Percentiles rank a stretch among this genome's conserved stretches.
Evolutionary conservation across 2,113 vertebrate genomes (phyloP).

Genomic region (Burhinus bistriatus): DNA sequence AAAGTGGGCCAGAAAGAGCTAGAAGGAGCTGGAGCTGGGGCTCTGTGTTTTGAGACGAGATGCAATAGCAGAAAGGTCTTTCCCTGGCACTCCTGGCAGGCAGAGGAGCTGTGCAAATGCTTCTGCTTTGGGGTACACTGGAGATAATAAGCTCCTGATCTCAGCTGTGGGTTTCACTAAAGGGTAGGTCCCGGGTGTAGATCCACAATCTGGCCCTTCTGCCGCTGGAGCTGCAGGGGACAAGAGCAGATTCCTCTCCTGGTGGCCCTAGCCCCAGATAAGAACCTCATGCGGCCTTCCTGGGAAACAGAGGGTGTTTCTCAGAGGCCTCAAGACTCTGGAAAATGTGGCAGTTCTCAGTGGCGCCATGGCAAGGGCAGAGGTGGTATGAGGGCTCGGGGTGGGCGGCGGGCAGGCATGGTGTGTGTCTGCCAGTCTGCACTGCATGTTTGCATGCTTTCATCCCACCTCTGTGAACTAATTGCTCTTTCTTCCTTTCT

Average conservation of each 20-base stretch:
- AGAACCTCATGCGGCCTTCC: not conserved
- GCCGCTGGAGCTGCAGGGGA: not conserved
- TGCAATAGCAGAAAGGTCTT: not conserved
- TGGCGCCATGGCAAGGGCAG: not conserved
- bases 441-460: constrained; percentile 80
- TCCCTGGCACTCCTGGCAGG: not conserved
- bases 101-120: not conserved
- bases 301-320: not conserved
- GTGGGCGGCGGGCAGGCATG: constrained; percentile 31
- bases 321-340: not conserved
- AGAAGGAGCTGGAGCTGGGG: not conserved
- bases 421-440: constrained; percentile 64
- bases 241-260: not conserved
- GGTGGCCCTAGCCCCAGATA: not conserved
- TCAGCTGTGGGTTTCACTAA: rapidly evolving
- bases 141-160: not conserved
- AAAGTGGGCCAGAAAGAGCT: not conserved
- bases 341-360: not conserved
- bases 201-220: not conserved
- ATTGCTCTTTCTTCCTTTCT: constrained; percentile 88
- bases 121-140: not conserved
- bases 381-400: constrained; percentile 26
- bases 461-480: constrained; percentile 80
- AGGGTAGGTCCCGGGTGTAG: not conserved
- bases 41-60: not conserved